Base-by-base conservation (phyloP, 2,888 invertebrate species). In the Dorcus parallelipipedus region DNA sequence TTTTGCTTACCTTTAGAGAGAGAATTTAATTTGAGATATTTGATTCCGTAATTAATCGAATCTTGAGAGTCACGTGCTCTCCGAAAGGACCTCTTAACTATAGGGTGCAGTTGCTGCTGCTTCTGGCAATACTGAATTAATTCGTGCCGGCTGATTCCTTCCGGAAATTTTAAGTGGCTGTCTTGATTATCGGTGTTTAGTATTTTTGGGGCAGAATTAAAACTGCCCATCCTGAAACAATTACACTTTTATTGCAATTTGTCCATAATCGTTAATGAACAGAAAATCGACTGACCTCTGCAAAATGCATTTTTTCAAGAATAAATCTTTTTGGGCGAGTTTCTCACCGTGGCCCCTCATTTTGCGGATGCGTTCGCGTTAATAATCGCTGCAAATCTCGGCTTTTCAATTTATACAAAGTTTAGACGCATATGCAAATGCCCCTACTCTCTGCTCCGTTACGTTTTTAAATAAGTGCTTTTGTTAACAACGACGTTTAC, bases 161-260 rank as follows among this genome's bases (percentile, higher is more conserved):
- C 75, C 40, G 82, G 79, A 64, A 84, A 66, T 61, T 78, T 75
- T 10, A 85, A 69, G 55, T 82, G 82, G 65, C 83, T 82, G 70
- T 87, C 87, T 72, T 86, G 83, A 3, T 79, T 78, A 71, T 87
- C 87, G 56, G 82, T 81, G 70, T 86, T 86, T 60, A 82, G 77
- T 61, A 86, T 84, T 74, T 84, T 85, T 47, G 87, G 86, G 14
- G 85, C 81, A 54, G 87, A 87, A 61, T 85, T 86, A 71, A 88
- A 88, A 73, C 88, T 88, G 64, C 88, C 88, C 88, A 89, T 89
- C 76, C 88, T 88, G 55, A 57, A 61, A 51, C 14, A 39, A 17
- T 10, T 33, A 49, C 9, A 38, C 1, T 40, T 26, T 49, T 1
- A 10, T 38, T 49, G 14, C 9, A 38, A 52, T 33, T n/a, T 49